Conservation (phyloP, 2,113 vertebrate species). For the Cyanoderma ruficeps region DNA sequence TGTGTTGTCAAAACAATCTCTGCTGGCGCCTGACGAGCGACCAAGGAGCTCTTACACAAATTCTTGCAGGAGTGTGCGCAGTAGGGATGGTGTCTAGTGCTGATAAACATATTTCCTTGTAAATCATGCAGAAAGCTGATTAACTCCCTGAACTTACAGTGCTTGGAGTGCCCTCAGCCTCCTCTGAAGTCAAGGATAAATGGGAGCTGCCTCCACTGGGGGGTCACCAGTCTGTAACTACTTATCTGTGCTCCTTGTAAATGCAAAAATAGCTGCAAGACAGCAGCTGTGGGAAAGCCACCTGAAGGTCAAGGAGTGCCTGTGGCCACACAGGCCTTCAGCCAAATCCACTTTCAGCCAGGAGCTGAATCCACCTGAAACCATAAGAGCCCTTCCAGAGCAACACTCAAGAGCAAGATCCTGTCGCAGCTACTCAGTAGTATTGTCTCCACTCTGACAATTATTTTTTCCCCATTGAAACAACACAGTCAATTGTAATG, state of each 20-base stretch:
- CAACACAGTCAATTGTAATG: background rate
- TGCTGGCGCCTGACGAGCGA: background rate
- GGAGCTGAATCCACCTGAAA: background rate
- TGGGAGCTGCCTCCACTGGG: rapidly evolving
- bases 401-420: background rate
- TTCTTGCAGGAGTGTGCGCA: rapidly evolving
- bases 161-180: background rate
- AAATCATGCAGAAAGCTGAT: background rate
- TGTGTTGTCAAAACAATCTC: conserved; percentile 23
- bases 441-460: background rate
- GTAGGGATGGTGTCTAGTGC: background rate
- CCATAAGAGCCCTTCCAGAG: background rate
- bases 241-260: background rate
- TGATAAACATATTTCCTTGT: background rate
- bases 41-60: background rate
- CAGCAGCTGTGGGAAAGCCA: background rate
- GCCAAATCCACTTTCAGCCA: background rate
- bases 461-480: background rate
- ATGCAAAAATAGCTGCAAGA: background rate
- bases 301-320: background rate
- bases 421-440: background rate
- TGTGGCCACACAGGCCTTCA: background rate
- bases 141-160: background rate
- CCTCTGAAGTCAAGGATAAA: background rate
- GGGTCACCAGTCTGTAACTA: rapidly evolving